These are phyloP conservation scores for Mayetiola destructor DNA, from an alignment of 2,888 invertebrate genomes.

Conservation along the genomic window DNA sequence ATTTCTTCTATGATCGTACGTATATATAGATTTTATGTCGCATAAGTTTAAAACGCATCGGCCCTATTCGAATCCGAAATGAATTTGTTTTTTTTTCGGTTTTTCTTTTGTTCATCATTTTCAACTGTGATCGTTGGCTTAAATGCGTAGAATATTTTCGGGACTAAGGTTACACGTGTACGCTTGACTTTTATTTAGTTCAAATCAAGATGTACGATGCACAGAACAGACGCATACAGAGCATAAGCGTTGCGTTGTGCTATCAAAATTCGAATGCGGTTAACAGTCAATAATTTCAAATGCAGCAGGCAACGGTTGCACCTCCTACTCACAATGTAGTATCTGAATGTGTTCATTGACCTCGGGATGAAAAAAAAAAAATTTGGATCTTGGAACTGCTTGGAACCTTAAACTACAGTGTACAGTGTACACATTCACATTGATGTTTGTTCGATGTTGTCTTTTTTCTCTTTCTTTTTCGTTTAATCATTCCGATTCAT, in stretches of 20 bases:
- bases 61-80: too few species aligned
- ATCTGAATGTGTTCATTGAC: slow-evolving; percentile 12
- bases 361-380: not conserved
- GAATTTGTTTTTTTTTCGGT: too few species aligned
- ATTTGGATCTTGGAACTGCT: too few species aligned
- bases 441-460: too few species aligned
- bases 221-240: not conserved
- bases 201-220: not conserved
- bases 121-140: too few species aligned
- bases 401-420: too few species aligned
- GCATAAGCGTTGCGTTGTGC: not conserved
- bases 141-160: too few species aligned
- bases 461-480: not conserved
- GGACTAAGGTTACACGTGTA: not conserved
- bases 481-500: not conserved
- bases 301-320: not conserved
- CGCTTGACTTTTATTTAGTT: not conserved
- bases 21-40: too few species aligned
- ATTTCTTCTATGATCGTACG: slow-evolving; percentile 10
- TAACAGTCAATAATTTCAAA: too few species aligned
- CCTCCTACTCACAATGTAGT: slow-evolving; percentile 12
- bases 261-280: not conserved
- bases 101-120: too few species aligned
- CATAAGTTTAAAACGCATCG: too few species aligned
- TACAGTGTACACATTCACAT: too few species aligned